A percentile compares a stretch with the other conserved stretches of the same genome.
Conservation (phyloP, 2,797 vertebrate species). For the Austrolebias charrua region DNA sequence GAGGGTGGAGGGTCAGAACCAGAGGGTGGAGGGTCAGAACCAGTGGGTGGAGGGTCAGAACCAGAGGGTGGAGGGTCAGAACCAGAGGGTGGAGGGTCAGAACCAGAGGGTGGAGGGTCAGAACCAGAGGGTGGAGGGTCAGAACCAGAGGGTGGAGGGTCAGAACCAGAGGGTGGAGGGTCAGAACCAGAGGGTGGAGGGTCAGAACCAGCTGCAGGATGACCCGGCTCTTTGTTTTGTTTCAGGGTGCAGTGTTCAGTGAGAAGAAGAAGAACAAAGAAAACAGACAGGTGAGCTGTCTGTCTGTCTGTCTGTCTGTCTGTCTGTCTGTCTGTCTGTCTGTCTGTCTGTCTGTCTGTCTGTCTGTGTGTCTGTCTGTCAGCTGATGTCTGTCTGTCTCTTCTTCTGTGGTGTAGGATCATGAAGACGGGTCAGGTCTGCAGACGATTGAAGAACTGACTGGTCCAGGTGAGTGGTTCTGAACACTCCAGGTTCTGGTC, state of each 20-base stretch:
- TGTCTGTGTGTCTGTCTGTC: no score
- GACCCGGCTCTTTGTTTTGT: slow-evolving; percentile 1
- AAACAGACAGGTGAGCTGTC: slow-evolving; percentile 44
- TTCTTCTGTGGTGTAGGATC: slow-evolving; percentile 34
- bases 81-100: no score
- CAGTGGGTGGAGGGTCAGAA: no score
- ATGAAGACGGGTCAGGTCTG: slow-evolving; percentile 18
- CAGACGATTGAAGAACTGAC: slow-evolving; percentile 44
- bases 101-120: background rate
- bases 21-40: background rate
- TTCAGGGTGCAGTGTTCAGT: slow-evolving; percentile 61
- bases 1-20: no score
- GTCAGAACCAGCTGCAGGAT: background rate
- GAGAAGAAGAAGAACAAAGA: slow-evolving; percentile 71
- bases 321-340: no score
- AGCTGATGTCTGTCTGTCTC: background rate
- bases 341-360: no score
- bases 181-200: background rate
- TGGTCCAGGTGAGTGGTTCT: slow-evolving; percentile 41
- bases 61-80: background rate
- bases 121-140: no score
- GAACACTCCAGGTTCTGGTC: background rate
- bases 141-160: background rate
- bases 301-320: no score
- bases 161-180: no score